Evolutionary conservation across 2,113 vertebrate genomes (phyloP), one percentile per base, ranked within the genome.

Genomic region (Eulemur macaco): DNA sequence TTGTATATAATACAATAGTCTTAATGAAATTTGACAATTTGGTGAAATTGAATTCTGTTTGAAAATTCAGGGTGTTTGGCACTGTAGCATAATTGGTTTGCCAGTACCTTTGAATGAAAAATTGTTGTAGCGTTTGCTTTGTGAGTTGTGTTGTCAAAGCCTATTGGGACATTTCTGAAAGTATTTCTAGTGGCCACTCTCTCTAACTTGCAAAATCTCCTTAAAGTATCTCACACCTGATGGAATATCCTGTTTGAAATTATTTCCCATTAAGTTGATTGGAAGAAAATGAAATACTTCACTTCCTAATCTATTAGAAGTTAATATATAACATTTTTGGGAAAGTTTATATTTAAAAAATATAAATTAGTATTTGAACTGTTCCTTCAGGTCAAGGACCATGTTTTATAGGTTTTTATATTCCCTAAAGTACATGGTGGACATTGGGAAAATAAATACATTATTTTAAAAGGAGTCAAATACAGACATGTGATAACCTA

Each of bases 11-110:
- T 27, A 58, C 6, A 63, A 3, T 47, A 82, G 90, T 86, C 50
- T 82, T 87, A 92, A 29, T 45, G 39, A 94, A 66, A 89, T 58
- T 71, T 77, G 71, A 92, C 31, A 86, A 9, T 92, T 86, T 94
- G 71, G 15, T 88, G 50, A 94, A 68, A 60, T 81, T 73, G 63
- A 88, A 86, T 85, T 97, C 8, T 92, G 20, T 63, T 20, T 78
- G 9, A 31, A 94, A 77, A 54, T 5, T 27, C 45, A 77, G 66
- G 63, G 6, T 74, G 34, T 96, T 71, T 85, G n/a, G 50, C 27
- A 78, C 27, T 78, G 14, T 64, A 78, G 64, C 25, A 68, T 54
- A 82, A 66, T 80, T 74, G 71, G 50, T 84, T 86, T 85, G 56
- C n/a, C 14, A 52, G 1, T 94, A 85, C 45, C 78, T 78, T 45